A percentile compares a stretch with the other conserved stretches of the same genome.
Conservation (phyloP, 2,888 invertebrate genomes). For the Ectropis crepuscularia region DNA sequence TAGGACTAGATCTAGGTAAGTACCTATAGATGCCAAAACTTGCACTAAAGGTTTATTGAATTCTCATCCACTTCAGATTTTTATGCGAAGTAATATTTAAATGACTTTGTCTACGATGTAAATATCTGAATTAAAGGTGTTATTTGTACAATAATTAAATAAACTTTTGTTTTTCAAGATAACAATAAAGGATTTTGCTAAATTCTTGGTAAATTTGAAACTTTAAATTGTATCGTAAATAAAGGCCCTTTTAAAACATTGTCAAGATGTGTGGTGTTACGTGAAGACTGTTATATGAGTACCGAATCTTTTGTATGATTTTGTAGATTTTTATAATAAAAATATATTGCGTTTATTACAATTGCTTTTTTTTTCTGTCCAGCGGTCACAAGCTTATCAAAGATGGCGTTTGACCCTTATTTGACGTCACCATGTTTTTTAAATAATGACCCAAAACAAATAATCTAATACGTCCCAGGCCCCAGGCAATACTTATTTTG, state of each 20-base stretch:
- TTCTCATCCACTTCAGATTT: too few relatives aligned
- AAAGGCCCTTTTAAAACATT: slow-evolving; percentile 1
- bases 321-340: slow-evolving; percentile 41
- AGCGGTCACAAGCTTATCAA: neutral
- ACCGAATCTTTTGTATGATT: slow-evolving; percentile 28
- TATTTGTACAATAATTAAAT: neutral
- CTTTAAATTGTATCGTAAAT: neutral
- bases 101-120: neutral
- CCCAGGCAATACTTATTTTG: too few relatives aligned
- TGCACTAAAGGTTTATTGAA: too few relatives aligned
- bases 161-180: neutral
- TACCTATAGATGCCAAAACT: too few relatives aligned
- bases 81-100: neutral
- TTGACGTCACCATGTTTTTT: too few relatives aligned
- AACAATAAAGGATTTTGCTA: neutral
- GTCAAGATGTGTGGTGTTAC: slow-evolving; percentile 4
- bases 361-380: neutral
- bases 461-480: too few relatives aligned
- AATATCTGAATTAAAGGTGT: neutral
- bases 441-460: too few relatives aligned
- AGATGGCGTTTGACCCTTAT: too few relatives aligned
- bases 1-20: too few relatives aligned
- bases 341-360: slow-evolving; percentile 16
- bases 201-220: neutral
- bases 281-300: slow-evolving; percentile 33